A percentile compares a stretch with the other conserved stretches of the same genome.
Evolutionary conservation across 2,888 invertebrate species (phyloP).

Genomic region (Tiphia femorata): DNA sequence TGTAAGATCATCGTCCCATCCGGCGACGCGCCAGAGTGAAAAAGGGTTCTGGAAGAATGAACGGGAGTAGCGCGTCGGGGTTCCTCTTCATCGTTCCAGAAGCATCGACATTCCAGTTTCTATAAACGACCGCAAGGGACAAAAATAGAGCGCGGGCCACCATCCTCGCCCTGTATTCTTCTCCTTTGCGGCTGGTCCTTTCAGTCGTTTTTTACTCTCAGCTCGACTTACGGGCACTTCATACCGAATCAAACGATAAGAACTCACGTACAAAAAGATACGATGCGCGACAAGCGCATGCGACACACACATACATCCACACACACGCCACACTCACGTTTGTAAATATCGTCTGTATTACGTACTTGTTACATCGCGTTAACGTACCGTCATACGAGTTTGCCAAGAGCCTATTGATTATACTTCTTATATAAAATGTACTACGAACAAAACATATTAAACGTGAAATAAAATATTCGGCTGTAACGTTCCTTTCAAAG

Average conservation of each 20-base stretch:
- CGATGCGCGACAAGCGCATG: slow-evolving; percentile 1
- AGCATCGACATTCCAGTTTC: not conserved
- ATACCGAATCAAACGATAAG: slow-evolving; percentile 16
- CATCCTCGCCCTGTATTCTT: not conserved
- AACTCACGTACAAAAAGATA: slow-evolving; percentile 12
- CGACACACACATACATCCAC: slow-evolving; percentile 9
- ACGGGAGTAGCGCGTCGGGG: not conserved
- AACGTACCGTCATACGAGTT: slow-evolving; percentile 35
- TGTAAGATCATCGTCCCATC: slow-evolving; percentile 3
- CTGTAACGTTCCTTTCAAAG: slow-evolving; percentile 49
- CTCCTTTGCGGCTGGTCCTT: not conserved
- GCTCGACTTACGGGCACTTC: slow-evolving; percentile 7
- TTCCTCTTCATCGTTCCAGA: not conserved
- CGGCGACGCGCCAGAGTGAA: slow-evolving; percentile 3
- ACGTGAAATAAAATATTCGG: slow-evolving; percentile 58
- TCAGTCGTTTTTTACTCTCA: slow-evolving; percentile 13
- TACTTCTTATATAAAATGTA: slow-evolving; percentile 56
- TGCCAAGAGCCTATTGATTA: slow-evolving; percentile 47
- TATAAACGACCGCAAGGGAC: not conserved
- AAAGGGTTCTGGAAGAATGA: slow-evolving; percentile 13
- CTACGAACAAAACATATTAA: slow-evolving; percentile 50
- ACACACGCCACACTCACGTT: slow-evolving; percentile 13
- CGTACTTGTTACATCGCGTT: slow-evolving; percentile 35
- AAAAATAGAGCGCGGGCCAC: not conserved
- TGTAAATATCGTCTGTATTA: slow-evolving; percentile 52